These are phyloP conservation scores for Malaclemys terrapin DNA, from an alignment of 2,113 vertebrate species.

Conservation along the genomic window DNA sequence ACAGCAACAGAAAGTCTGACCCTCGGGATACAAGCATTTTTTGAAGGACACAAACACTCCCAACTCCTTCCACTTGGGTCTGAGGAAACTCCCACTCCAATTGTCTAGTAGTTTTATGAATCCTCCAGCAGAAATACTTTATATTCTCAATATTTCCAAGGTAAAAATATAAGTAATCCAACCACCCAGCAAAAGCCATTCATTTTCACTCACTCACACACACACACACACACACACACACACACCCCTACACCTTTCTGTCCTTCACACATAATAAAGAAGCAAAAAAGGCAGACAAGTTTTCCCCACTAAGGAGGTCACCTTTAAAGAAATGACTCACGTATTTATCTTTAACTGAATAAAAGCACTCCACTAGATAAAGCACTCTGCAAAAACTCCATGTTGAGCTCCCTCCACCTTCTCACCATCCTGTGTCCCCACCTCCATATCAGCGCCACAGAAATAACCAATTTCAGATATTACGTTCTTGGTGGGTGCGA, in stretches of 20 bases:
- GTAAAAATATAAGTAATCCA: neutral
- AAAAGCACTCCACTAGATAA: neutral
- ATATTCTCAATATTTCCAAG: neutral
- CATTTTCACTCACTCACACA: too few relatives aligned
- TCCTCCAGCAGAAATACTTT: neutral
- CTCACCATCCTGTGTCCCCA: neutral
- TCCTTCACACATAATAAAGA: neutral
- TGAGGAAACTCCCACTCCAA: neutral
- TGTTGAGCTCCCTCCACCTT: neutral
- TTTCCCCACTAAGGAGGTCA: neutral
- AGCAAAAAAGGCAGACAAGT: neutral
- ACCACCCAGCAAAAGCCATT: neutral
- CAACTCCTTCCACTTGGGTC: neutral
- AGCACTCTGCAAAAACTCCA: neutral
- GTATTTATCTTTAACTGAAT: conserved; percentile 28
- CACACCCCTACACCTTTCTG: neutral
- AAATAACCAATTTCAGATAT: conserved; percentile 1
- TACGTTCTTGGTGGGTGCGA: neutral
- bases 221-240: neutral
- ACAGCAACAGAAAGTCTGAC: neutral
- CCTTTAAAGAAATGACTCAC: conserved; percentile 11
- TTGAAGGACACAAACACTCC: neutral
- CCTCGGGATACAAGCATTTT: neutral
- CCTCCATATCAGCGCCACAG: neutral
- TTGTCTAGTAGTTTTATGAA: neutral